Evolutionary conservation across 2,888 invertebrate species (phyloP).

Genomic region (Cetonia aurata): DNA sequence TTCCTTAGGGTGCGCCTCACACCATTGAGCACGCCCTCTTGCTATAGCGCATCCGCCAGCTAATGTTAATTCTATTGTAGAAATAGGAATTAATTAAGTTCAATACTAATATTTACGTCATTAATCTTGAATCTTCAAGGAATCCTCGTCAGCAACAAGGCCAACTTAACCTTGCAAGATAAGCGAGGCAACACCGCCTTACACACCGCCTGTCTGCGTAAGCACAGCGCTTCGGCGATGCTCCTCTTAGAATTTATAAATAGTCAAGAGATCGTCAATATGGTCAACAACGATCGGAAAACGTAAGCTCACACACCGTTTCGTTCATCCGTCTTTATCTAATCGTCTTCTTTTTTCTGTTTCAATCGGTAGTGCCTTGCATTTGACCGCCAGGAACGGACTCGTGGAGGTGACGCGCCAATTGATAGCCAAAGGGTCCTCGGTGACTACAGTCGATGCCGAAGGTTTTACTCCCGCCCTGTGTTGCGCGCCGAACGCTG

Average conservation of each 20-base stretch:
- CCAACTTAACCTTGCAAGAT: constrained; percentile 69
- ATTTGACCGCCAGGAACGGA: constrained; percentile 74
- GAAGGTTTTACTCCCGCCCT: constrained; percentile 75
- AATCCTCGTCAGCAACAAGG: constrained; percentile 68
- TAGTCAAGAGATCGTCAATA: constrained; percentile 66
- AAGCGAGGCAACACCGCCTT: constrained; percentile 72
- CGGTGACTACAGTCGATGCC: constrained; percentile 70
- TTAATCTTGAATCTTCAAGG: constrained; percentile 63
- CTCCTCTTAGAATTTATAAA: constrained; percentile 70
- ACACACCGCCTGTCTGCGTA: constrained; percentile 73
- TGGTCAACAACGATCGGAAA: constrained; percentile 70
- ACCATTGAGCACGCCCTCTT: no score
- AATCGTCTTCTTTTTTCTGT: constrained; percentile 9
- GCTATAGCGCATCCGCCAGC: no score
- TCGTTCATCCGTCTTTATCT: background rate
- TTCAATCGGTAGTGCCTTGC: constrained; percentile 68
- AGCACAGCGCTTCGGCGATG: constrained; percentile 71
- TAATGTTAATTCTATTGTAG: no score
- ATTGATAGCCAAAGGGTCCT: constrained; percentile 72
- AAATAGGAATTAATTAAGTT: no score
- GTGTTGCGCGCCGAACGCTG: constrained; percentile 72
- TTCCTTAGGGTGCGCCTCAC: no score
- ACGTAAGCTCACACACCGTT: constrained; percentile 65
- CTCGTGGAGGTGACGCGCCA: constrained; percentile 72
- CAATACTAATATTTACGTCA: no score